A percentile compares a stretch with the other conserved stretches of the same genome.
Evolutionary conservation across 2,888 invertebrate species (phyloP).

Genomic region (Epsilonema sp.): DNA sequence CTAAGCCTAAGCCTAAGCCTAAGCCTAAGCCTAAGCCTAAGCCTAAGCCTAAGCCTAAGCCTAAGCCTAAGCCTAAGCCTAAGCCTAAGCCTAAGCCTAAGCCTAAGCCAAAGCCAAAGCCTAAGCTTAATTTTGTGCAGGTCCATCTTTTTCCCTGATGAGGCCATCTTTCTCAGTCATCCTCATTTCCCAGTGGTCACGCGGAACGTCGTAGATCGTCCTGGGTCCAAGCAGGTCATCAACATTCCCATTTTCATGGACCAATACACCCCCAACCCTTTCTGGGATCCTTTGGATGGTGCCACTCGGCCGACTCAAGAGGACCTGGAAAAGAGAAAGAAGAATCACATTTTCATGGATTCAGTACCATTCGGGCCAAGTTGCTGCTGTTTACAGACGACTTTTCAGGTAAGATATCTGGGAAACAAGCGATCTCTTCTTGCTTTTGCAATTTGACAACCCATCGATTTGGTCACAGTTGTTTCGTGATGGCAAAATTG

Average conservation of each 20-base stretch:
- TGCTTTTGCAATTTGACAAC: too few relatives aligned
- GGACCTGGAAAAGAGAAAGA: not conserved
- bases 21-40: too few relatives aligned
- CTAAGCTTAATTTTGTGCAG: not conserved
- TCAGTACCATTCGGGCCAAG: conserved; percentile 98
- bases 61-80: too few relatives aligned
- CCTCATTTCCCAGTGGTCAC: conserved; percentile 2
- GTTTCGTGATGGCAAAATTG: too few relatives aligned
- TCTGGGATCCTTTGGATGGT: conserved; percentile 1
- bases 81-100: not conserved
- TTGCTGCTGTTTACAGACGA: conserved; percentile 81
- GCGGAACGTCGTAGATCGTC: conserved; percentile 1
- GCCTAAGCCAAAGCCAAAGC: too few relatives aligned
- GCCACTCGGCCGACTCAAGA: not conserved
- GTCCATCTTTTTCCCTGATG: conserved; percentile 7
- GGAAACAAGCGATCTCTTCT: too few relatives aligned
- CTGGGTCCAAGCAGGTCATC: conserved; percentile 2
- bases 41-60: too few relatives aligned
- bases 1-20: too few relatives aligned
- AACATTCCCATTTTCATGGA: conserved; percentile 6
- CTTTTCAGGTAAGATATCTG: conserved; percentile 27
- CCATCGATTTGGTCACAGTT: too few relatives aligned
- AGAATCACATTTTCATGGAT: conserved; percentile 44
- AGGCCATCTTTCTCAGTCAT: not conserved
- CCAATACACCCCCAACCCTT: conserved; percentile 4